Evolutionary conservation across 2,113 vertebrate species (phyloP).

Genomic region (Neodon shergylaensis): DNA sequence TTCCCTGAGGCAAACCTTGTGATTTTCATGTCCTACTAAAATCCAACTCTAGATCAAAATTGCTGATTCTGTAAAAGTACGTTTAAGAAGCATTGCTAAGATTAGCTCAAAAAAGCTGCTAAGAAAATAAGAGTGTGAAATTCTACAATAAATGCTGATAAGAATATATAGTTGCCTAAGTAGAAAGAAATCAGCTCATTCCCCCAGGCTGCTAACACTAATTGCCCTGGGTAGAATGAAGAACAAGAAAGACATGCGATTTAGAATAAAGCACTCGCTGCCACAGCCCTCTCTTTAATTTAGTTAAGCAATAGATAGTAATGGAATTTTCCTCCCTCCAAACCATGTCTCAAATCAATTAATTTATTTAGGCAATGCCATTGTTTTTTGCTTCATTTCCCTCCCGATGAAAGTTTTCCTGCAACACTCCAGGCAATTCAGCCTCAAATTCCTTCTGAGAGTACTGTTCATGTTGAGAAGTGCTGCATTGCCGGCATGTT

Average conservation of each 20-base stretch:
- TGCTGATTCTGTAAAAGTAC: conserved; percentile 35
- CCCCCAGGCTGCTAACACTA: not conserved
- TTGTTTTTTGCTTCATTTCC: conserved; percentile 63
- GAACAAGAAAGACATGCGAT: not conserved
- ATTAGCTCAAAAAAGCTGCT: conserved; percentile 21
- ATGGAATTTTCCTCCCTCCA: not conserved
- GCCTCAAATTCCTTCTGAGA: conserved; percentile 45
- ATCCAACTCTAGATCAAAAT: conserved; percentile 44
- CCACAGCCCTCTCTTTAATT: not conserved
- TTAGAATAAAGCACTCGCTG: not conserved
- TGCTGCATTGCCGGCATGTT: not conserved
- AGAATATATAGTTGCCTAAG: conserved; percentile 1
- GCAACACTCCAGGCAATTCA: conserved; percentile 41
- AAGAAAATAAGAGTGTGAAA: conserved; percentile 57
- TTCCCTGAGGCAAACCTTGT: conserved; percentile 35
- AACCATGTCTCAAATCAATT: conserved; percentile 60
- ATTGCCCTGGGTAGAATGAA: not conserved
- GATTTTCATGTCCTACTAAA: conserved; percentile 60
- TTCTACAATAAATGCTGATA: conserved; percentile 41
- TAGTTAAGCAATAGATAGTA: conserved; percentile 20
- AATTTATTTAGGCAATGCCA: conserved; percentile 57
- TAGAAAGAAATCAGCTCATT: conserved; percentile 28
- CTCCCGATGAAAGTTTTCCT: conserved; percentile 47
- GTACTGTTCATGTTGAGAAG: conserved; percentile 37
- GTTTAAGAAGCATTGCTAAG: not conserved